phyloP scores from a whole-genome alignment of 1,140 invertebrate species.

The Leptinotarsa texana region DNA sequence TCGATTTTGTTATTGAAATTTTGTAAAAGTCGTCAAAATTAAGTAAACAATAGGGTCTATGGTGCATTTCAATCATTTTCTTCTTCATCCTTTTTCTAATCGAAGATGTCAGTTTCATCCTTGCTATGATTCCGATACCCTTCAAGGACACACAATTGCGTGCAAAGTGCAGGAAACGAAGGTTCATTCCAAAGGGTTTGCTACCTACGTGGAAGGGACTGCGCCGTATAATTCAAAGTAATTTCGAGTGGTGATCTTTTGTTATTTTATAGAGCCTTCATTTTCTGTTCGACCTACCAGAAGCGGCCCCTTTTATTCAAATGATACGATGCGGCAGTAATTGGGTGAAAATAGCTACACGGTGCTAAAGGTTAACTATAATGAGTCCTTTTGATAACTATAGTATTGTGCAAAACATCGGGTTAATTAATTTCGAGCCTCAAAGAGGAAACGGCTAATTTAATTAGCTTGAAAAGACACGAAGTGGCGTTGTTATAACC shows the following conservation, averaged over 20 bases:
- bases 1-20: too few species aligned
- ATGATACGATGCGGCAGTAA: neutral
- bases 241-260: neutral
- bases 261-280: neutral
- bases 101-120: too few species aligned
- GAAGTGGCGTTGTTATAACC: neutral
- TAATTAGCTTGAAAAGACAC: neutral
- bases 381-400: neutral
- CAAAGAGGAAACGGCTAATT: neutral
- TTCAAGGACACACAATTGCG: too few species aligned
- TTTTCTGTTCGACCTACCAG: neutral
- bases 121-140: too few species aligned
- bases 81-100: too few species aligned
- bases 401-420: neutral
- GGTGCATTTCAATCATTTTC: too few species aligned
- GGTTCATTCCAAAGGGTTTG: neutral
- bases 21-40: too few species aligned
- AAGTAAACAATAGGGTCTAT: too few species aligned
- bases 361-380: slow-evolving; percentile 6
- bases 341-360: neutral
- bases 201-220: neutral
- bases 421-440: slow-evolving; percentile 5
- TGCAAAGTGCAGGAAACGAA: neutral
- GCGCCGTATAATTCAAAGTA: neutral
- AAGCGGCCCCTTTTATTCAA: neutral